phyloP scores from a whole-genome alignment of 2,113 vertebrate species.

The Coryphaenoides rupestris region DNA sequence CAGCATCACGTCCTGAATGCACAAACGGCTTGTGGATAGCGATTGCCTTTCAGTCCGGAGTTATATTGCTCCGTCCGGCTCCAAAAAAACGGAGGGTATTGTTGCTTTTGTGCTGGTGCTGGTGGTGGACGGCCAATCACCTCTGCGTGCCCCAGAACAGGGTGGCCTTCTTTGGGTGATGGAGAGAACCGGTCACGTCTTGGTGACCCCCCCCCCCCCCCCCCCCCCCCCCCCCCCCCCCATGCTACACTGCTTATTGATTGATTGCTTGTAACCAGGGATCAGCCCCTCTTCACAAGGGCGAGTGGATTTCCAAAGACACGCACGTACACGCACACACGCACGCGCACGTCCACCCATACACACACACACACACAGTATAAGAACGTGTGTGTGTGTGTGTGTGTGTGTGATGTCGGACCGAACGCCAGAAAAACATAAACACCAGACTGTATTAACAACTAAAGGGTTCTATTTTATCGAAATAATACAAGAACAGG shows the following conservation, averaged over 20 bases:
- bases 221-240: too few relatives aligned
- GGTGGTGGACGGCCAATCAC: constrained; percentile 10
- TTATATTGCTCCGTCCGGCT: too few relatives aligned
- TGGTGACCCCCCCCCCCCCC: constrained; percentile 51
- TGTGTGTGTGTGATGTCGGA: too few relatives aligned
- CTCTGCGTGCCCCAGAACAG: constrained; percentile 20
- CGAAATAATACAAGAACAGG: too few relatives aligned
- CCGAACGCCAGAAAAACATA: too few relatives aligned
- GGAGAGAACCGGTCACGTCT: constrained; percentile 24
- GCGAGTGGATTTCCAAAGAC: constrained; percentile 43
- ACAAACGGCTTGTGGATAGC: too few relatives aligned
- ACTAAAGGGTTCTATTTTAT: too few relatives aligned
- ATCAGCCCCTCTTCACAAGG: constrained; percentile 52
- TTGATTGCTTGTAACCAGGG: constrained; percentile 50
- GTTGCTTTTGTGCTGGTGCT: neutral
- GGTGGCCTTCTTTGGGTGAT: constrained; percentile 24
- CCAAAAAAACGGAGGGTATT: neutral
- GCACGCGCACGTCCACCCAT: neutral
- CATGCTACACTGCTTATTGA: constrained; percentile 54
- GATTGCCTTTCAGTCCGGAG: too few relatives aligned
- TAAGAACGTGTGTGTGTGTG: neutral
- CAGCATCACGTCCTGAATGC: too few relatives aligned
- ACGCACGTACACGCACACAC: neutral
- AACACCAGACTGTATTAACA: too few relatives aligned
- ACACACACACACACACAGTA: neutral